These are phyloP conservation scores for Acipenser oxyrinchus DNA, from an alignment of 2,797 vertebrate genomes.

Conservation along the genomic window DNA sequence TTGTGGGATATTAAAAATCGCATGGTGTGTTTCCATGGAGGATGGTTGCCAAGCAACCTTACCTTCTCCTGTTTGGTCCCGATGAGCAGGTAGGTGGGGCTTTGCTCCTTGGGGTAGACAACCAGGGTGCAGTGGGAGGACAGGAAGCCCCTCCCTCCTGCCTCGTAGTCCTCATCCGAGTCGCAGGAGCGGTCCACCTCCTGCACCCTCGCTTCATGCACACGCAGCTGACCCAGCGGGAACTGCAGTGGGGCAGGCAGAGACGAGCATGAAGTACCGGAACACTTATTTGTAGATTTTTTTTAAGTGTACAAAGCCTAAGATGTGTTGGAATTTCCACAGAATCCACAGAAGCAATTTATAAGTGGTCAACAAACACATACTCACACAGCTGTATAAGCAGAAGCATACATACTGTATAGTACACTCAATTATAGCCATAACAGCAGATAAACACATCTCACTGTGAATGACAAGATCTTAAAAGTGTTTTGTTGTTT, in stretches of 20 bases:
- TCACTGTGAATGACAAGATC: too few relatives aligned
- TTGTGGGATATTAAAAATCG: too few relatives aligned
- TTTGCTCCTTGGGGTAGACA: conserved; percentile 82
- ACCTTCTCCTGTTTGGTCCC: conserved; percentile 94
- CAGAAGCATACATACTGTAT: too few relatives aligned
- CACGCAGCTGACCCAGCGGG: conserved; percentile 74
- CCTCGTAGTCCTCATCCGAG: conserved; percentile 90
- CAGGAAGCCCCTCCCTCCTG: conserved; percentile 67
- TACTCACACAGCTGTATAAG: too few relatives aligned
- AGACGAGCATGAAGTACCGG: not conserved
- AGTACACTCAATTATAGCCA: too few relatives aligned
- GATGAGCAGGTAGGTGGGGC: conserved; percentile 89
- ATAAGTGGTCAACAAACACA: too few relatives aligned
- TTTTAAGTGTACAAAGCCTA: too few relatives aligned
- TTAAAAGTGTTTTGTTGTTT: too few relatives aligned
- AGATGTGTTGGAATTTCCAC: too few relatives aligned
- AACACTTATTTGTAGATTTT: not conserved
- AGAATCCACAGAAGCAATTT: too few relatives aligned
- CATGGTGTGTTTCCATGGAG: too few relatives aligned
- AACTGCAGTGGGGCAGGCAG: conserved; percentile 46
- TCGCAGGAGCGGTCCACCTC: conserved; percentile 92
- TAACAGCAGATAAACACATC: too few relatives aligned
- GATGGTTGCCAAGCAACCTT: conserved; percentile 7
- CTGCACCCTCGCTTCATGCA: conserved; percentile 68
- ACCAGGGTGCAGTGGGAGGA: conserved; percentile 85